These are phyloP conservation scores for Drosophila paracracens DNA, from an alignment of 2,888 invertebrate species.

Conservation along the genomic window DNA sequence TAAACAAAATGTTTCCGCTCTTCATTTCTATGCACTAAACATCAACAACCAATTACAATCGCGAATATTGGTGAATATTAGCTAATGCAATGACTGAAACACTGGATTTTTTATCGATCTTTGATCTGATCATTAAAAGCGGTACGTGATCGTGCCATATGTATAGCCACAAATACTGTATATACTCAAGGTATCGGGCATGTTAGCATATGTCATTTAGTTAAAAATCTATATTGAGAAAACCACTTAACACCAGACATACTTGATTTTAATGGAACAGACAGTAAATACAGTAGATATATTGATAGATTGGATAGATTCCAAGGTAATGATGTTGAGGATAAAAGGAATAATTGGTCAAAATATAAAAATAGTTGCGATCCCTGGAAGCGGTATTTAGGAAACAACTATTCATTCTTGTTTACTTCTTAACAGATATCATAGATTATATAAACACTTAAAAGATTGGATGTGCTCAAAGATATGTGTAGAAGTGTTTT, in stretches of 20 bases:
- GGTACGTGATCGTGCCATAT: constrained; percentile 55
- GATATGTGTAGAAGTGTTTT: background rate
- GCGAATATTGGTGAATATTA: constrained; percentile 25
- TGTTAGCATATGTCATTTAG: background rate
- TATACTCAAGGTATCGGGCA: background rate
- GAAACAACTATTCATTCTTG: background rate
- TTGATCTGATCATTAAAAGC: constrained; percentile 75
- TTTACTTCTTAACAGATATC: background rate
- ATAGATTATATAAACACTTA: constrained; percentile 9
- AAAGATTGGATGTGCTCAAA: background rate
- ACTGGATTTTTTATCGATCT: constrained; percentile 73
- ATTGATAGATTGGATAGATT: background rate
- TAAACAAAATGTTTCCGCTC: constrained; percentile 50
- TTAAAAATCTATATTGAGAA: background rate
- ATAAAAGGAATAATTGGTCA: background rate
- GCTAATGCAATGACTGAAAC: constrained; percentile 60
- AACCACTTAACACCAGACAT: background rate
- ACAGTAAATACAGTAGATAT: background rate
- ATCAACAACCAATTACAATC: constrained; percentile 23
- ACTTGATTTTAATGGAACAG: background rate
- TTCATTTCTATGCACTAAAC: constrained; percentile 18
- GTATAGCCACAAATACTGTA: background rate
- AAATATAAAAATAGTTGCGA: background rate
- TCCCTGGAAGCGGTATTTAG: background rate
- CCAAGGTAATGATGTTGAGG: background rate